Percentiles rank a stretch among this genome's conserved stretches.
phyloP scores from a whole-genome alignment of 1,140 invertebrate genomes.

The Caenorhabditis tropicalis region DNA sequence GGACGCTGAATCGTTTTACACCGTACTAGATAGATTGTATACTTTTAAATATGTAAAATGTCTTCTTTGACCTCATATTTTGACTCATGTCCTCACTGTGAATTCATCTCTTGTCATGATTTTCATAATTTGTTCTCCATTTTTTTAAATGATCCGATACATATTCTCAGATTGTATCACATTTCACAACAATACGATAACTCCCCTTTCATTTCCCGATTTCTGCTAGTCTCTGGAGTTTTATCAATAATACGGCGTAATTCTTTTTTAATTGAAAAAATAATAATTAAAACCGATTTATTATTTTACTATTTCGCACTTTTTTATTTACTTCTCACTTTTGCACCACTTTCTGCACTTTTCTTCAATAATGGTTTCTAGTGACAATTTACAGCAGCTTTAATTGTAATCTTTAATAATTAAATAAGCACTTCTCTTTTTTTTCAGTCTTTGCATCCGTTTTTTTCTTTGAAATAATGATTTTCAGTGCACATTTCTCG shows the following conservation, averaged over 20 bases:
- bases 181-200: slow-evolving; percentile 32
- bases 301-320: background rate
- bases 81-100: background rate
- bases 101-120: too few relatives aligned
- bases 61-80: background rate
- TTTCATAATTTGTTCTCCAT: too few relatives aligned
- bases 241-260: slow-evolving; percentile 17
- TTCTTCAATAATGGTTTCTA: background rate
- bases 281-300: background rate
- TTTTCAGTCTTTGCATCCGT: background rate
- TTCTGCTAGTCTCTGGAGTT: slow-evolving; percentile 27
- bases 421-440: background rate
- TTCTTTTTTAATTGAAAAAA: background rate
- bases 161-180: slow-evolving; percentile 30
- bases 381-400: slow-evolving; percentile 3
- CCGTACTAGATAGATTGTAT: slow-evolving; percentile 1
- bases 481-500: background rate
- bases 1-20: slow-evolving; percentile 52
- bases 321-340: background rate
- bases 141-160: background rate
- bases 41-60: background rate
- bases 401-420: background rate
- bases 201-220: background rate
- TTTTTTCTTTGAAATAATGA: background rate
- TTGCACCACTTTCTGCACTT: background rate